These are phyloP conservation scores for Keiferia lycopersicella DNA, from an alignment of 2,888 invertebrate genomes.

Conservation along the genomic window DNA sequence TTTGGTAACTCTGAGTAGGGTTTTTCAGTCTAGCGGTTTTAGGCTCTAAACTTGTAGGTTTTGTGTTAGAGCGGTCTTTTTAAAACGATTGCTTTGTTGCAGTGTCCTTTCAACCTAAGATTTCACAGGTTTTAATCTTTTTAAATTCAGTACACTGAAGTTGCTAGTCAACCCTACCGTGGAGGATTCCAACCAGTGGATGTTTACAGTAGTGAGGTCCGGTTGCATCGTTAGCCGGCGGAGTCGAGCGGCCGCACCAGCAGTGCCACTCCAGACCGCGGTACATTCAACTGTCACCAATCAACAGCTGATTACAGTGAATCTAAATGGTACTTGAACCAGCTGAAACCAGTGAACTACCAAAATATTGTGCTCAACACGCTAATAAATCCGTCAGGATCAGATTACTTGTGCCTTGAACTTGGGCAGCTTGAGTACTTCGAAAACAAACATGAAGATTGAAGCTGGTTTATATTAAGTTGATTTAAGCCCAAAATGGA, in stretches of 20 bases:
- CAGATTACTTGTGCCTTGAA: neutral
- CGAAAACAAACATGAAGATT: neutral
- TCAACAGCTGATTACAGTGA: slow-evolving; percentile 42
- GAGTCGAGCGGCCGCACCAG: slow-evolving; percentile 49
- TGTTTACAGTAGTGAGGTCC: slow-evolving; percentile 72
- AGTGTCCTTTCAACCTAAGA: neutral
- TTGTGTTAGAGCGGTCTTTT: no score
- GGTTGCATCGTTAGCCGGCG: slow-evolving; percentile 70
- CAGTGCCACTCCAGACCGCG: slow-evolving; percentile 67
- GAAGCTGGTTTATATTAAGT: neutral
- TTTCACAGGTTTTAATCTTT: neutral
- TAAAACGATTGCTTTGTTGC: no score
- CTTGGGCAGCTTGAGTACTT: neutral
- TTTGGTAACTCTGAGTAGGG: no score
- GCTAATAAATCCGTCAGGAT: neutral
- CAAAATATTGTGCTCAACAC: slow-evolving; percentile 31
- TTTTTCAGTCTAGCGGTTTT: no score
- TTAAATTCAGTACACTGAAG: neutral
- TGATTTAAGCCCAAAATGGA: neutral
- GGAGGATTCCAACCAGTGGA: slow-evolving; percentile 72
- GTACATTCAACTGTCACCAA: slow-evolving; percentile 52
- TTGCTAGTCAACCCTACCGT: slow-evolving; percentile 19
- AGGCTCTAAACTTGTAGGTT: no score
- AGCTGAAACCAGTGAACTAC: slow-evolving; percentile 26
- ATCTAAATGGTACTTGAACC: slow-evolving; percentile 20